These are phyloP conservation scores for Xenentodon cancila DNA, from an alignment of 2,797 vertebrate genomes.

Conservation along the genomic window DNA sequence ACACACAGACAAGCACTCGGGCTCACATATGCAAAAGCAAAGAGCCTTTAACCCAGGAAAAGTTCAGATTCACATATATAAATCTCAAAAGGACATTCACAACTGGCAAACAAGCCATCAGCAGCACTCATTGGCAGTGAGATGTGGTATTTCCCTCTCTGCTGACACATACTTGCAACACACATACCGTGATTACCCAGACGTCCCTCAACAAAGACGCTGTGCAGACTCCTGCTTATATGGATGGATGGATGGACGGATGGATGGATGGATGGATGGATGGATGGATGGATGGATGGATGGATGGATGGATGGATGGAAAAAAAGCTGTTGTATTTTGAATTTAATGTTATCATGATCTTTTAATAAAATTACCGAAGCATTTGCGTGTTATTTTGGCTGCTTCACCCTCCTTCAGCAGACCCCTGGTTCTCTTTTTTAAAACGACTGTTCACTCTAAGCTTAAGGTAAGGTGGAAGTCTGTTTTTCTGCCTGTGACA, in stretches of 20 bases:
- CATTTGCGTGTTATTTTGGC: too few species aligned
- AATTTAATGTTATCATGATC: too few species aligned
- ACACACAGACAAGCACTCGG: slow-evolving; percentile 10
- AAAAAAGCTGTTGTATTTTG: too few species aligned
- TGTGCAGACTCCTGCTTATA: slow-evolving; percentile 40
- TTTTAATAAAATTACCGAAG: too few species aligned
- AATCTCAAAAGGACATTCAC: slow-evolving; percentile 12
- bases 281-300: too few species aligned
- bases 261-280: too few species aligned
- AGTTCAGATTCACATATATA: slow-evolving; percentile 20
- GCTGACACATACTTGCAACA: slow-evolving; percentile 54
- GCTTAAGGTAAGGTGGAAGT: too few species aligned
- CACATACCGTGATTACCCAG: slow-evolving; percentile 28
- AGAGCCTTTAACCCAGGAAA: background rate
- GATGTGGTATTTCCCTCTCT: slow-evolving; percentile 64
- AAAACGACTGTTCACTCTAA: too few species aligned
- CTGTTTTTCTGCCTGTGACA: too few species aligned
- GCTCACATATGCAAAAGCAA: background rate
- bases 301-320: too few species aligned
- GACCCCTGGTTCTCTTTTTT: too few species aligned
- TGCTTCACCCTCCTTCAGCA: too few species aligned
- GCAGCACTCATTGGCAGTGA: slow-evolving; percentile 54
- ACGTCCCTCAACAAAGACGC: slow-evolving; percentile 51
- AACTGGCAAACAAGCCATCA: slow-evolving; percentile 58
- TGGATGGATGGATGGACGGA: background rate